Evolutionary conservation across 2,113 vertebrate genomes (phyloP).

Genomic region (Heterotilapia buettikoferi): DNA sequence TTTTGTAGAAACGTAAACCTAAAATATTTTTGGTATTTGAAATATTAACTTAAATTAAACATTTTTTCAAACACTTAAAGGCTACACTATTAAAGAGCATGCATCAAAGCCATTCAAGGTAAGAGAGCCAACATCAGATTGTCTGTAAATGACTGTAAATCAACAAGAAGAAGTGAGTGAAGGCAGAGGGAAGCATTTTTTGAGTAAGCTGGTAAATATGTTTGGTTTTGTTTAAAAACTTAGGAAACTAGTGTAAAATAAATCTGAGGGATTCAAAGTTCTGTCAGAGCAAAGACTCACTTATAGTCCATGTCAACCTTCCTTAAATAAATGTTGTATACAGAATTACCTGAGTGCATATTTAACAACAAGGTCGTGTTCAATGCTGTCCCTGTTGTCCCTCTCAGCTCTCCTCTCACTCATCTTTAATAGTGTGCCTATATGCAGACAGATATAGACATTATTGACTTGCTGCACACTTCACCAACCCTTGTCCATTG

Average conservation of each 20-base stretch:
- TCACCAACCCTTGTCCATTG: neutral
- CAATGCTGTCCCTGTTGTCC: neutral
- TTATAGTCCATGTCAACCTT: neutral
- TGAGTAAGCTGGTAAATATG: neutral
- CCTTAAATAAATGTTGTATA: neutral
- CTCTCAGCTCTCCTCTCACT: neutral
- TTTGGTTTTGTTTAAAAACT: neutral
- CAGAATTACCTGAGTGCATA: neutral
- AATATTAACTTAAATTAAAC: neutral
- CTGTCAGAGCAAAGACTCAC: neutral
- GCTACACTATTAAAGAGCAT: neutral
- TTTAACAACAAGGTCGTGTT: slow-evolving; percentile 4
- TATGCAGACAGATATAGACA: neutral
- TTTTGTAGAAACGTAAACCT: neutral
- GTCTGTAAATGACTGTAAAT: neutral
- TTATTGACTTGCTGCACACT: neutral
- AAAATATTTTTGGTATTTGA: neutral
- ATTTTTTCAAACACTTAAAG: neutral
- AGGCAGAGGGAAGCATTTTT: neutral
- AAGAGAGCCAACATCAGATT: neutral
- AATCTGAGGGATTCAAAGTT: neutral
- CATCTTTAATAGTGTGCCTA: neutral
- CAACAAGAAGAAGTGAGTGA: neutral
- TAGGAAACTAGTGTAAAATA: neutral
- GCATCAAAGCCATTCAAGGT: neutral